Conservation (phyloP, 2,113 vertebrate species). For the Platysteira castanea region DNA sequence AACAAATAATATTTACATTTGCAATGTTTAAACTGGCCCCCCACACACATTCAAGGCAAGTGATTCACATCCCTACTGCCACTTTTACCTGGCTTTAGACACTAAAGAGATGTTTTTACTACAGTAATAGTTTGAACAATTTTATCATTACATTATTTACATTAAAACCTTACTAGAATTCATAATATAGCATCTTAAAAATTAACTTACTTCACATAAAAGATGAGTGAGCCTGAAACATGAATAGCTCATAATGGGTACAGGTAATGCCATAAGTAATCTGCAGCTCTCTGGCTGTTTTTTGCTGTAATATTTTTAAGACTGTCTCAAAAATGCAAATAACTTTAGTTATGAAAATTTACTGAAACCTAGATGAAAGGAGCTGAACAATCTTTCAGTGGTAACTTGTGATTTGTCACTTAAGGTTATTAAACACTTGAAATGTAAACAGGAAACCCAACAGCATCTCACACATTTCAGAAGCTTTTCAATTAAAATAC, state of each 20-base stretch:
- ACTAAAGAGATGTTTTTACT: neutral
- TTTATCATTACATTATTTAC: neutral
- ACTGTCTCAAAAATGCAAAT: neutral
- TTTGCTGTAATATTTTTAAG: neutral
- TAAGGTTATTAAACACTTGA: neutral
- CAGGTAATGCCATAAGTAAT: neutral
- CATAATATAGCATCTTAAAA: neutral
- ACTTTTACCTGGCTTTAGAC: neutral
- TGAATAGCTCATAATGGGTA: neutral
- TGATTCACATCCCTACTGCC: neutral
- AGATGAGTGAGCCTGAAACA: neutral
- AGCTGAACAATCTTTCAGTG: neutral
- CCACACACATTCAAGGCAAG: neutral
- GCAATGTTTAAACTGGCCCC: neutral
- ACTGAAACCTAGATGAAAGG: neutral
- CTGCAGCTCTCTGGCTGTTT: neutral
- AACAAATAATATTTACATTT: constrained; percentile 43
- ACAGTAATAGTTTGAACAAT: neutral
- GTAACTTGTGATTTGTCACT: too few species aligned
- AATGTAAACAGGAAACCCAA: constrained; percentile 41
- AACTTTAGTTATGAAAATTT: neutral
- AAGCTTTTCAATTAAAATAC: neutral
- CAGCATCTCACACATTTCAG: neutral
- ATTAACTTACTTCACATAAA: neutral
- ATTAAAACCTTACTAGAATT: neutral